These are phyloP conservation scores for Apomyelois bistriatella DNA, from an alignment of 2,888 invertebrate genomes.

Conservation along the genomic window DNA sequence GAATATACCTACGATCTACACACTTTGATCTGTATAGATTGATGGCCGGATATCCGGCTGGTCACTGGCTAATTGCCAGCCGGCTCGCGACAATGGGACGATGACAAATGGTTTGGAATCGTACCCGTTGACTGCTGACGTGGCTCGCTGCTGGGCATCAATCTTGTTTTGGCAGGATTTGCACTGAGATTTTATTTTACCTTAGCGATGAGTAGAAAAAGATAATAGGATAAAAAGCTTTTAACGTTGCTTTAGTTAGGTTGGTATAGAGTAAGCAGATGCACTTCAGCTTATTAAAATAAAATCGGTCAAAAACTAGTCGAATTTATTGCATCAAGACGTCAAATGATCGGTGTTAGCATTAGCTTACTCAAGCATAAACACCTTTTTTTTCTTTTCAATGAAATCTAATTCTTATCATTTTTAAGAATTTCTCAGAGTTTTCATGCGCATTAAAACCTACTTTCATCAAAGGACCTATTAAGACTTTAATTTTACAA, in stretches of 20 bases:
- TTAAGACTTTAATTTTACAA: too few relatives aligned
- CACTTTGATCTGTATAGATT: neutral
- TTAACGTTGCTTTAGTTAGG: neutral
- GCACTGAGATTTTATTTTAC: neutral
- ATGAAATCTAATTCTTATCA: too few relatives aligned
- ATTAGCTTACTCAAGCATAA: too few relatives aligned
- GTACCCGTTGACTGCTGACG: constrained; percentile 1
- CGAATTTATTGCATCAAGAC: too few relatives aligned
- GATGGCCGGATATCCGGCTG: constrained; percentile 3
- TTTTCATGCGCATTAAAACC: too few relatives aligned
- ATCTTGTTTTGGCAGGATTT: neutral
- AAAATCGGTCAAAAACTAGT: too few relatives aligned
- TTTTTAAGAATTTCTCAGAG: too few relatives aligned
- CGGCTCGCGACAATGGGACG: neutral
- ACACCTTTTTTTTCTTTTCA: too few relatives aligned
- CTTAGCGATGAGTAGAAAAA: neutral
- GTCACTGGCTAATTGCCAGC: constrained; percentile 9
- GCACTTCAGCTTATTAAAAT: too few relatives aligned
- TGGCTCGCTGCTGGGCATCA: neutral
- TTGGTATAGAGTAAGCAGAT: too few relatives aligned
- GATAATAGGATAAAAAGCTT: neutral
- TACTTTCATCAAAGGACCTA: too few relatives aligned
- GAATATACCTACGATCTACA: neutral
- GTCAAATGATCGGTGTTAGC: too few relatives aligned
- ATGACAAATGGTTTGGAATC: neutral